A percentile compares a stretch with the other conserved stretches of the same genome.
Evolutionary conservation across 2,888 invertebrate species (phyloP).

Genomic region (Stenurella melanura): DNA sequence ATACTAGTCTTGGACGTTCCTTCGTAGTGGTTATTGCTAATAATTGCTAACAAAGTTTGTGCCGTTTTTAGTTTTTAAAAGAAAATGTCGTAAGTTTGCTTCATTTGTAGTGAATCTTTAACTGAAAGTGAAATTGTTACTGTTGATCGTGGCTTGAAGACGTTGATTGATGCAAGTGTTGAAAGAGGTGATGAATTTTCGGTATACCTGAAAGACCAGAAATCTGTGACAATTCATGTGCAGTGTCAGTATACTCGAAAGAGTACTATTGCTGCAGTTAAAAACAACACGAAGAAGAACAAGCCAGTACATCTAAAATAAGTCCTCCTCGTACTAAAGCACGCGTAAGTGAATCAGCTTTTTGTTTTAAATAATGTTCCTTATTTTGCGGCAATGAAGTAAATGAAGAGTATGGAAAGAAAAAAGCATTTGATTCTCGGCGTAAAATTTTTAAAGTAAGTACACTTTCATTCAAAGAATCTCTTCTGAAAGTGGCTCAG

Average conservation of each 20-base stretch:
- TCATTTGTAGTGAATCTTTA: too few relatives aligned
- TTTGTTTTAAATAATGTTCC: slow-evolving; percentile 62
- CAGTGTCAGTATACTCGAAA: slow-evolving; percentile 56
- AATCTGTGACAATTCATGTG: too few relatives aligned
- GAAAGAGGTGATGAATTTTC: slow-evolving; percentile 45
- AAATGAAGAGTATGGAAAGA: slow-evolving; percentile 65
- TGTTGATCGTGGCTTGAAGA: slow-evolving; percentile 53
- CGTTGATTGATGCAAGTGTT: slow-evolving; percentile 52
- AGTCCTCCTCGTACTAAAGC: slow-evolving; percentile 62
- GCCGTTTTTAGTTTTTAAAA: too few relatives aligned
- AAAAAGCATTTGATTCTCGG: slow-evolving; percentile 59
- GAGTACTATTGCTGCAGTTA: slow-evolving; percentile 60
- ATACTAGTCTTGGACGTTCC: too few relatives aligned
- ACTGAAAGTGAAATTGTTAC: too few relatives aligned
- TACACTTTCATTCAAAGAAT: slow-evolving; percentile 57
- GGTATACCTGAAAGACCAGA: too few relatives aligned
- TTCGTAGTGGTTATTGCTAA: too few relatives aligned
- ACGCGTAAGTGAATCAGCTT: slow-evolving; percentile 62
- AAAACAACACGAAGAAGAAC: slow-evolving; percentile 63
- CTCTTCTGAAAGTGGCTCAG: slow-evolving; percentile 56
- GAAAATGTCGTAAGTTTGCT: too few relatives aligned
- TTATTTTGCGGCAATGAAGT: slow-evolving; percentile 68
- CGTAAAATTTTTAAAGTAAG: too few relatives aligned
- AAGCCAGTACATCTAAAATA: slow-evolving; percentile 61
- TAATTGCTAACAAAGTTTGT: too few relatives aligned